phyloP scores from a whole-genome alignment of 2,797 vertebrate species.

The Enteromius fasciolatus region DNA sequence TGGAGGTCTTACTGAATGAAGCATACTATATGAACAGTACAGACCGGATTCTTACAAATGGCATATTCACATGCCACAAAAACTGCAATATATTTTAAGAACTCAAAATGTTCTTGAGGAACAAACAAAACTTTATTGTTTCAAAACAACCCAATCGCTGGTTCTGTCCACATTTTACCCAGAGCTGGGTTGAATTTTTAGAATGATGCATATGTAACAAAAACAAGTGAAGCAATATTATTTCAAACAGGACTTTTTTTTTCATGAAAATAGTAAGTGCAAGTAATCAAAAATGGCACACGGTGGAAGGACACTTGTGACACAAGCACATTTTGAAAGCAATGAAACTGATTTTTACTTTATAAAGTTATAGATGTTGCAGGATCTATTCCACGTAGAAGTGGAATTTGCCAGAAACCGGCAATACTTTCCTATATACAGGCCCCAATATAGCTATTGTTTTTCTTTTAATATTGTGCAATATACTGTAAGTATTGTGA shows the following conservation, averaged over 20 bases:
- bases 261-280: not conserved
- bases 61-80: not conserved
- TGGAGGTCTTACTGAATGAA: slow-evolving; percentile 18
- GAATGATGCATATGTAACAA: not conserved
- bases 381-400: not conserved
- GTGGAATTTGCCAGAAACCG: not conserved
- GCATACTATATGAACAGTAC: not conserved
- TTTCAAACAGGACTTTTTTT: not conserved
- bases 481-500: not conserved
- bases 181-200: too few relatives aligned
- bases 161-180: too few relatives aligned
- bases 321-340: not conserved
- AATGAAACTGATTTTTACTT: not conserved
- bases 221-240: not conserved
- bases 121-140: not conserved
- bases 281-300: not conserved
- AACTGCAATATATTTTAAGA: not conserved
- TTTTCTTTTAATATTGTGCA: not conserved
- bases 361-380: not conserved
- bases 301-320: not conserved
- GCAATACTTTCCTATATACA: not conserved
- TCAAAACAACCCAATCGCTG: too few relatives aligned
- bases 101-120: not conserved
- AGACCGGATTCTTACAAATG: slow-evolving; percentile 12
- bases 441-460: not conserved